A percentile compares a stretch with the other conserved stretches of the same genome.
phyloP scores from a whole-genome alignment of 2,113 vertebrate genomes.

The Sinocyclocheilus rhinocerous region DNA sequence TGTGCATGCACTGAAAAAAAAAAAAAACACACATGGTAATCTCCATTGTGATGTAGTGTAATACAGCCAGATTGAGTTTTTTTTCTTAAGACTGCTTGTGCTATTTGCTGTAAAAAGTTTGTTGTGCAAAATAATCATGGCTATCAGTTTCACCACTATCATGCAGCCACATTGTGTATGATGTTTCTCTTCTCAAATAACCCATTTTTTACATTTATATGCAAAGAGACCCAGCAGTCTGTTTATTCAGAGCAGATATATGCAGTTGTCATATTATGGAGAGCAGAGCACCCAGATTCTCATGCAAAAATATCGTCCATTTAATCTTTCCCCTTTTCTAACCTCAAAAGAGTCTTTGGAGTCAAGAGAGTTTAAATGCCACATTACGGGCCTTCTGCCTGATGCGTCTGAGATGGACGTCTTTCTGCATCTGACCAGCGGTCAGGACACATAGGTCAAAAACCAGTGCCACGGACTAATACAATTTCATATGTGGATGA shows the following conservation, averaged over 20 bases:
- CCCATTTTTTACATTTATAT: neutral
- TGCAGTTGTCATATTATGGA: neutral
- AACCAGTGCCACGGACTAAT: conserved; percentile 56
- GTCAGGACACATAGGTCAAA: conserved; percentile 53
- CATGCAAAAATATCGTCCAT: neutral
- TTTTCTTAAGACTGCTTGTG: no score
- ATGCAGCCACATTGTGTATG: neutral
- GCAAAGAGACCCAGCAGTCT: neutral
- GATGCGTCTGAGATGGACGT: conserved; percentile 15
- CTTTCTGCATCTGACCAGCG: conserved; percentile 37
- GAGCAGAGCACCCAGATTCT: neutral
- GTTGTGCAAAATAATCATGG: no score
- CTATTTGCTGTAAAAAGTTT: no score
- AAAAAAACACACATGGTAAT: no score
- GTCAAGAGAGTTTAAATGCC: conserved; percentile 26
- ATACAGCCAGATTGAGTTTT: no score
- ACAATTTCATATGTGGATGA: conserved; percentile 62
- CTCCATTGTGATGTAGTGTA: no score
- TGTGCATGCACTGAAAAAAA: no score
- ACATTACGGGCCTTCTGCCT: neutral
- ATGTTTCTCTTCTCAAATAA: neutral
- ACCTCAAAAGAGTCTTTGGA: neutral
- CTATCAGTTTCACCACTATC: no score
- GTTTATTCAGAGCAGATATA: neutral
- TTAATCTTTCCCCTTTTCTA: conserved; percentile 4